Evolutionary conservation across 2,113 vertebrate species (phyloP).

Genomic region (Lanius collurio): DNA sequence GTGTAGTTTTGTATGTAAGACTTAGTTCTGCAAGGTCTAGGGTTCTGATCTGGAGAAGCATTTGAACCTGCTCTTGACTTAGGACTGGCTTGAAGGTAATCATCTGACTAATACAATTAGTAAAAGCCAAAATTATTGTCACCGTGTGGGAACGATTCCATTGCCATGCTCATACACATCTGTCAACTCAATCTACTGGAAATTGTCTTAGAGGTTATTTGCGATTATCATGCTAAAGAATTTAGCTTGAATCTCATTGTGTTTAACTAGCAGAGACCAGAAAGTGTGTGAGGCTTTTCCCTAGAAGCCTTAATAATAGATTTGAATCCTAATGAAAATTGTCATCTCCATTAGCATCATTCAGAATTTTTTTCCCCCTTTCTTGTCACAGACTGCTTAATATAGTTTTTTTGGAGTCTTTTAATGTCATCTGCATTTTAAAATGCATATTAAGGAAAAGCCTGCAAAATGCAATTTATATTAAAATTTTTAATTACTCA

Average conservation of each 20-base stretch:
- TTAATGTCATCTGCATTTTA: neutral
- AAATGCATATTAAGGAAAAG: neutral
- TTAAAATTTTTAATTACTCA: neutral
- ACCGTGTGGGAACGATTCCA: neutral
- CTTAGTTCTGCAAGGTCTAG: neutral
- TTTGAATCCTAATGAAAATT: constrained; percentile 5
- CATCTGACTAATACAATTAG: neutral
- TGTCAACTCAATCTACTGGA: neutral
- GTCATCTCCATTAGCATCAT: neutral
- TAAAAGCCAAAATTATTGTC: neutral
- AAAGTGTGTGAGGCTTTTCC: neutral
- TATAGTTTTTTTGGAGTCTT: neutral
- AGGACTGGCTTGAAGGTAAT: neutral
- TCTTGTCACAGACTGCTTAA: neutral
- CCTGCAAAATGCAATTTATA: neutral
- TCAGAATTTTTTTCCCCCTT: neutral
- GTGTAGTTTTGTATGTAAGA: neutral
- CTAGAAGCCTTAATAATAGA: neutral
- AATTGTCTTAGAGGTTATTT: neutral
- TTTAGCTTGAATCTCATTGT: neutral
- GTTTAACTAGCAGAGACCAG: neutral
- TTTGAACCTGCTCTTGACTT: neutral
- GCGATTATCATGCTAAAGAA: neutral
- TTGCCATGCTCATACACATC: neutral
- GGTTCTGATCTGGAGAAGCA: neutral